Evolutionary conservation across 2,113 vertebrate species (phyloP), one percentile per base, ranked within the genome.

Genomic region (Marmota monax): DNA sequence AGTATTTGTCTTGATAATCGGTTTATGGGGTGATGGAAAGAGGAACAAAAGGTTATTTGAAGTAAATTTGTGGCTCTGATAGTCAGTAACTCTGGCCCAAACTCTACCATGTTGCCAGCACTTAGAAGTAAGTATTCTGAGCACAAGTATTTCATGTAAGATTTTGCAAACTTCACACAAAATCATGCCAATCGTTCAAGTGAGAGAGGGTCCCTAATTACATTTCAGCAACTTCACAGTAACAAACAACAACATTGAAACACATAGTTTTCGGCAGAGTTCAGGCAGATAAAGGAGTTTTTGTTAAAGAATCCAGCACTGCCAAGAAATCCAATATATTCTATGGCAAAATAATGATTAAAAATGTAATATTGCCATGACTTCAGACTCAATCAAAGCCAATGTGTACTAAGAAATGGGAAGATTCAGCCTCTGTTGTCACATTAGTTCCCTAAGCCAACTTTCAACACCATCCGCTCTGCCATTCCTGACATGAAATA

Each of bases 141-240:
- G 48, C 14, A 32, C 42, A 69, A 32, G 13, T 32, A 48, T 63
- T 82, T 69, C 69, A 29, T 70, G 27, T 61, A n/a, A 74, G 51
- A 85, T 53, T 86, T 83, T 70, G 61, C 67, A 95, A 86, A 93
- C 42, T 61, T 53, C 87, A 63, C 79, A 78, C 69, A 83, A 61
- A 87, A 42, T 56, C 67, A 72, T 34, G n/a, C 45, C 85, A 94
- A 32, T 5, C 63, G 12, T 74, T 39, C 48, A n/a, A 17, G 1
- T 37, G n/a, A 84, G 17, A 63, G 58, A 39, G 1, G 92, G 34
- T 13, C 16, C 74, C 13, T 86, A 20, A 23, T 5, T 76, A 51
- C 58, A 22, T 25, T 67, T 89, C 69, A 76, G 65, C 18, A 65
- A 32, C 48, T 58, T 79, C 37, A 51, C 2, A 37, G 39, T 70